Evolutionary conservation across 2,797 vertebrate species (phyloP).

Genomic region (Netta rufina): DNA sequence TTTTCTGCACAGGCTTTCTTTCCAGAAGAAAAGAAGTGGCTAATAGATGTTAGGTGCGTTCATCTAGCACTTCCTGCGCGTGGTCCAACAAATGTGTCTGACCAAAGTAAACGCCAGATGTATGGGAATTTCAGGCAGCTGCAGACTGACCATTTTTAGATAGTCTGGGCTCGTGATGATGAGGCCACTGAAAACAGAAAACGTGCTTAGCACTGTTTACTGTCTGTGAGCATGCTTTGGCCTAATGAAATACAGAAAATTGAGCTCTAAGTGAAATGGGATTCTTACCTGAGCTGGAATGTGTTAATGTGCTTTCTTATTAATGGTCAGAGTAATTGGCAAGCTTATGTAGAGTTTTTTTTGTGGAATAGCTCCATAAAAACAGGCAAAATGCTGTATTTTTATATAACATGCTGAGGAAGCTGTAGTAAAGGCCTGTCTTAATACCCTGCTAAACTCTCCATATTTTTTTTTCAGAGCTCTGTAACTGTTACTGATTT

Average conservation of each 20-base stretch:
- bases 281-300: not conserved
- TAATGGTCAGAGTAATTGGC: not conserved
- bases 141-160: fast-evolving
- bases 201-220: not conserved
- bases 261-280: fast-evolving
- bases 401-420: not conserved
- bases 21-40: not conserved
- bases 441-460: not conserved
- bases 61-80: fast-evolving
- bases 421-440: not conserved
- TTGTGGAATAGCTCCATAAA: not conserved
- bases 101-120: fast-evolving
- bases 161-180: fast-evolving
- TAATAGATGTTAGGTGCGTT: fast-evolving
- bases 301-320: not conserved
- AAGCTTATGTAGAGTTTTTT: not conserved
- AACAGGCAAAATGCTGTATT: not conserved
- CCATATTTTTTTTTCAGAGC: not conserved
- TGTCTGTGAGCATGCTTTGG: not conserved
- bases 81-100: too few species aligned
- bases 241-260: fast-evolving
- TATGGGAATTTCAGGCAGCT: fast-evolving
- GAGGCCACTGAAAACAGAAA: fast-evolving
- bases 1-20: not conserved
- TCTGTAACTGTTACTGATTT: fast-evolving